phyloP scores from a whole-genome alignment of 1,140 invertebrate species.

The Maniola jurtina region DNA sequence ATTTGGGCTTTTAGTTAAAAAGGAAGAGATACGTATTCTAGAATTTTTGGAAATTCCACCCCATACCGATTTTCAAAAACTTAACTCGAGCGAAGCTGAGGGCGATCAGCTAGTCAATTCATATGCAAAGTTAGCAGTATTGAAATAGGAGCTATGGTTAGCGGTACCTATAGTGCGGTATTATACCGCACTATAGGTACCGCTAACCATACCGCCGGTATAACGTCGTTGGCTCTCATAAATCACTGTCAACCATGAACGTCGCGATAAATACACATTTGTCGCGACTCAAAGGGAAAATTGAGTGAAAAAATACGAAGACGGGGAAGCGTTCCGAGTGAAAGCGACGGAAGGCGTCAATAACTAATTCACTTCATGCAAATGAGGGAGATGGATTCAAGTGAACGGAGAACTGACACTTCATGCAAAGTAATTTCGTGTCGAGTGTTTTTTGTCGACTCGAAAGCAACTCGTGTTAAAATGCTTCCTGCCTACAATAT shows the following conservation, averaged over 20 bases:
- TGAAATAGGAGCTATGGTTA: no score
- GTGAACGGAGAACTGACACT: neutral
- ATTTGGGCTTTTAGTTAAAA: no score
- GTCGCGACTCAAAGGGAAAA: constrained; percentile 10
- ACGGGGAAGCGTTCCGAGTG: neutral
- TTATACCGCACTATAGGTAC: no score
- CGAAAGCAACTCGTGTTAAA: neutral
- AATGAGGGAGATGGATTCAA: neutral
- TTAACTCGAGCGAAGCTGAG: no score
- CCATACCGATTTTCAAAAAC: no score
- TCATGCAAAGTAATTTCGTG: neutral
- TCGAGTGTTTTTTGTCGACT: neutral
- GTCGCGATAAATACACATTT: constrained; percentile 10
- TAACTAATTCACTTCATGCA: neutral
- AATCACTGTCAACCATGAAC: constrained; percentile 6
- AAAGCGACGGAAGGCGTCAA: neutral
- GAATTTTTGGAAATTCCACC: no score
- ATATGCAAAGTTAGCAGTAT: no score
- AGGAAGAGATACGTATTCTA: no score
- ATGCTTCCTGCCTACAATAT: no score
- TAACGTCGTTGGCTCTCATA: neutral
- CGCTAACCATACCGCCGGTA: no score
- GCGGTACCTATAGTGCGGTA: no score
- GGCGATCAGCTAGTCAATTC: no score
- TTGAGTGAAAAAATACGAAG: neutral